Percentiles rank a stretch among this genome's conserved stretches.
phyloP scores from a whole-genome alignment of 1,140 invertebrate genomes.

The Bilobella aurantiaca region DNA sequence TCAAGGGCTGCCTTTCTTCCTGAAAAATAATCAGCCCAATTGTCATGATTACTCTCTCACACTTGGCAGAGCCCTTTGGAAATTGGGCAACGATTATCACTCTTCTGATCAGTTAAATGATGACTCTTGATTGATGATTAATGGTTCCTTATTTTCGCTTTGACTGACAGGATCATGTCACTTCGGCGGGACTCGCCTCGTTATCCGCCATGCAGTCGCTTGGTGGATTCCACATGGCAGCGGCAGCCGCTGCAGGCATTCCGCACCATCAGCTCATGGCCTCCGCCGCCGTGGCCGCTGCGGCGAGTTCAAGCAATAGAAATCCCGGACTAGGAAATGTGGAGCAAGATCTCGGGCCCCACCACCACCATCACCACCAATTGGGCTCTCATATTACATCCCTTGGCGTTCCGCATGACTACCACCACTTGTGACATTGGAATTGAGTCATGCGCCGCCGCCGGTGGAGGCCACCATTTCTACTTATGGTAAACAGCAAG shows the following conservation, averaged over 20 bases:
- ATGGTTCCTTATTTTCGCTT: no score
- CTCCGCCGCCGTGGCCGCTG: constrained; percentile 30
- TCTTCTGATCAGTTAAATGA: no score
- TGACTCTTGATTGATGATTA: not conserved
- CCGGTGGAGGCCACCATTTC: no score
- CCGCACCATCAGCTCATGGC: constrained; percentile 34
- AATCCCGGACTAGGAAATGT: not conserved
- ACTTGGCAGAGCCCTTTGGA: no score
- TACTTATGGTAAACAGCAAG: no score
- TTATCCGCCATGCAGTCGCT: constrained; percentile 34
- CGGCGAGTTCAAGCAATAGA: constrained; percentile 17
- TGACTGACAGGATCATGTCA: constrained; percentile 34
- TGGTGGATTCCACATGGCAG: constrained; percentile 34
- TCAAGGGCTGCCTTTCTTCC: not conserved
- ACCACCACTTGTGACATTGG: constrained; percentile 35
- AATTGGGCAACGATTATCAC: no score
- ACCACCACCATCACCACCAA: constrained; percentile 14
- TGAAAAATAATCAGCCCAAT: not conserved
- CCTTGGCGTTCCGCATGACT: constrained; percentile 24
- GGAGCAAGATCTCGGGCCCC: constrained; percentile 1
- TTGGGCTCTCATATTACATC: constrained; percentile 1
- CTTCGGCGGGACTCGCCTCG: constrained; percentile 29
- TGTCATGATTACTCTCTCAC: not conserved
- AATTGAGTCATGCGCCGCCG: no score
- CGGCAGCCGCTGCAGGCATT: constrained; percentile 34